phyloP scores from a whole-genome alignment of 2,113 vertebrate species.

The Pluvialis apricaria region DNA sequence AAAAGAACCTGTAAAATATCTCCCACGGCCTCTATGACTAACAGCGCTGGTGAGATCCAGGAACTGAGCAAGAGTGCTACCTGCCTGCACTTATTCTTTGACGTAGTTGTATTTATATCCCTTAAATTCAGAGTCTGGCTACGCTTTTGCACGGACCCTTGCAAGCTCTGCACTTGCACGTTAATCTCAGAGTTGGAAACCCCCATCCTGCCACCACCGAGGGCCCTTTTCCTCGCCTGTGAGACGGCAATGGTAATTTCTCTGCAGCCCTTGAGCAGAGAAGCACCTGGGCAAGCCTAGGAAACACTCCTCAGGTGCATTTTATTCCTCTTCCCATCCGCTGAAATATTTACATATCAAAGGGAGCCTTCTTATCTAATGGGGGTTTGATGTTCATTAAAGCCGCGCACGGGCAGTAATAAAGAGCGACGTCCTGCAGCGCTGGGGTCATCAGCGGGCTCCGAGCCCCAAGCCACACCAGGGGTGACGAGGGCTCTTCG shows the following conservation, averaged over 20 bases:
- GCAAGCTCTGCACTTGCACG: background rate
- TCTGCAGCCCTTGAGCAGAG: background rate
- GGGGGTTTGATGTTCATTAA: background rate
- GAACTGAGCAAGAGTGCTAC: background rate
- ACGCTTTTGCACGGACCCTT: background rate
- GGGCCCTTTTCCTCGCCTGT: background rate
- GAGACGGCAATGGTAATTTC: background rate
- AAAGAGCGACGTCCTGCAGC: background rate
- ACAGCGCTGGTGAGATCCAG: background rate
- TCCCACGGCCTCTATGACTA: background rate
- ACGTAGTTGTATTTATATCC: background rate
- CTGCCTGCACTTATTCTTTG: background rate
- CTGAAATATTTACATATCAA: background rate
- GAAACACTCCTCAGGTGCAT: background rate
- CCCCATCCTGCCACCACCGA: background rate
- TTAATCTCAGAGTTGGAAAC: background rate
- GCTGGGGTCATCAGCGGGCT: fast-evolving
- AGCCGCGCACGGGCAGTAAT: background rate
- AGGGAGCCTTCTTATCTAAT: background rate
- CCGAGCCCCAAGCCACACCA: background rate
- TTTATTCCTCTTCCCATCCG: background rate
- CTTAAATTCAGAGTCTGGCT: background rate
- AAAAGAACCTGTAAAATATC: background rate
- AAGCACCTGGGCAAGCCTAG: background rate
- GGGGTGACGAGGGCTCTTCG: background rate